Percentiles rank a stretch among this genome's conserved stretches.
These are phyloP conservation scores for Leptopilina myrica DNA, from an alignment of 2,888 invertebrate genomes.

Conservation along the genomic window DNA sequence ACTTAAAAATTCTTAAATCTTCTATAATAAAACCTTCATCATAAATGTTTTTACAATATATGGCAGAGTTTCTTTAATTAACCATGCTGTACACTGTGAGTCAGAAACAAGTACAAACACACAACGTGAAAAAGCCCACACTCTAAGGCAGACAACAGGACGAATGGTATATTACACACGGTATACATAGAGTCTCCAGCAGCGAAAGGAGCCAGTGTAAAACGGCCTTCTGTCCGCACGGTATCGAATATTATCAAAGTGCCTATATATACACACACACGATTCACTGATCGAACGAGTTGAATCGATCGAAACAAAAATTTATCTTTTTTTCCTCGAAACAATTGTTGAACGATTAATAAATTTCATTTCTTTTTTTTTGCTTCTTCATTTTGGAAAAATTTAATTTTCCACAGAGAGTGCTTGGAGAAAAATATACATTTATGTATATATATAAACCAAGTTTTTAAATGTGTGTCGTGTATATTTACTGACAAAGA, in stretches of 20 bases:
- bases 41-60: no score
- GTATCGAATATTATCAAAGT: constrained; percentile 52
- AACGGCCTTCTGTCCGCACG: constrained; percentile 71
- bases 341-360: background rate
- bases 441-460: background rate
- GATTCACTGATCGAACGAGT: constrained; percentile 25
- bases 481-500: constrained; percentile 15
- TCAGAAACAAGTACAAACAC: constrained; percentile 35
- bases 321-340: no score
- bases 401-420: background rate
- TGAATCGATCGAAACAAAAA: background rate
- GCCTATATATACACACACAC: background rate
- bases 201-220: constrained; percentile 72
- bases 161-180: constrained; percentile 48
- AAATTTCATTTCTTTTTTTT: background rate
- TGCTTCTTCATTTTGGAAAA: background rate
- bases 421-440: background rate
- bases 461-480: background rate
- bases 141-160: constrained; percentile 50
- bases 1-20: no score
- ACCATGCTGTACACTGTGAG: constrained; percentile 19
- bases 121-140: constrained; percentile 40
- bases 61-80: constrained; percentile 20
- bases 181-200: constrained; percentile 69
- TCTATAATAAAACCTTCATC: no score